A percentile compares a stretch with the other conserved stretches of the same genome.
These are phyloP conservation scores for Holocentrus rufus DNA, from an alignment of 2,797 vertebrate species.

Conservation along the genomic window DNA sequence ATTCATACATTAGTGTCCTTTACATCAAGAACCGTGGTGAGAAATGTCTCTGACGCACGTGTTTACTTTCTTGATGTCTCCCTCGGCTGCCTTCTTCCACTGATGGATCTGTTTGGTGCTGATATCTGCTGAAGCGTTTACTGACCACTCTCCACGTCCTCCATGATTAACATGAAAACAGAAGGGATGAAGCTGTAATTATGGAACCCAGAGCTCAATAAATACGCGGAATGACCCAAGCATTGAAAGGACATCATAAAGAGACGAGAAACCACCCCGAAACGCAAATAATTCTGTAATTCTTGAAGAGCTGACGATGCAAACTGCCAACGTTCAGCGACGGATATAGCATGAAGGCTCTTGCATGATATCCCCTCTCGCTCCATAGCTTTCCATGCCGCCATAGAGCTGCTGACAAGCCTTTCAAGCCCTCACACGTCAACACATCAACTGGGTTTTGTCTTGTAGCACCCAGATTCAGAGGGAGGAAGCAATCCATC, in stretches of 20 bases:
- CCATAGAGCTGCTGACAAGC: constrained; percentile 53
- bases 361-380: constrained; percentile 11
- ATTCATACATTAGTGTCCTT: constrained; percentile 16
- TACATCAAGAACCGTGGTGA: constrained; percentile 12
- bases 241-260: no score
- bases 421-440: constrained; percentile 57
- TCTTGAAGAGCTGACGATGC: neutral
- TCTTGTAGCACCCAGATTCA: constrained; percentile 55
- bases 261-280: no score
- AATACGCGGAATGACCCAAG: neutral
- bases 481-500: constrained; percentile 66
- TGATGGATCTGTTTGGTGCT: constrained; percentile 22
- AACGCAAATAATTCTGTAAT: neutral
- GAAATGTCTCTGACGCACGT: constrained; percentile 16
- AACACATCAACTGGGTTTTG: constrained; percentile 61
- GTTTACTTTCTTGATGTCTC: constrained; percentile 37
- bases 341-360: constrained; percentile 4
- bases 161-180: constrained; percentile 5
- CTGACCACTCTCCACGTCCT: constrained; percentile 1
- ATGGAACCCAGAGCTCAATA: neutral
- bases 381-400: constrained; percentile 26
- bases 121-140: constrained; percentile 38
- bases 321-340: neutral
- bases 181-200: neutral
- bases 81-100: constrained; percentile 13